Percentiles rank a stretch among this genome's conserved stretches.
phyloP scores from a whole-genome alignment of 2,797 vertebrate genomes.

The Argyrosomus regius region DNA sequence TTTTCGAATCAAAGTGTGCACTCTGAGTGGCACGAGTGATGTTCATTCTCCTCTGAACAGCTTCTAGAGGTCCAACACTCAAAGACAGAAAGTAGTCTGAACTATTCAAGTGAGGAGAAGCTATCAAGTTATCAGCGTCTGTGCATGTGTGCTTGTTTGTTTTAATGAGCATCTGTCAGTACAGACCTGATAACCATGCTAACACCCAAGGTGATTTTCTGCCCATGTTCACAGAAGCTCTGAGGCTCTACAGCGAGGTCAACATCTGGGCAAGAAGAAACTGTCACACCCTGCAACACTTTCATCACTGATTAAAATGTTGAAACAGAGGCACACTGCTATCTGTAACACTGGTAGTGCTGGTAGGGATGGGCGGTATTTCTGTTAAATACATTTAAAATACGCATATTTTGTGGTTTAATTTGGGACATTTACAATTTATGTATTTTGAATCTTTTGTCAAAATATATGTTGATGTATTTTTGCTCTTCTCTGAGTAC shows the following conservation, averaged over 20 bases:
- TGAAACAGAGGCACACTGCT: slow-evolving; percentile 8
- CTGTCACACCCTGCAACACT: slow-evolving; percentile 66
- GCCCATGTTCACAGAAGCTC: slow-evolving; percentile 74
- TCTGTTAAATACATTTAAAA: background rate
- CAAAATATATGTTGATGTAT: no score
- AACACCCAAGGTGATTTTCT: slow-evolving; percentile 79
- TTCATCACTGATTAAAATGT: slow-evolving; percentile 44
- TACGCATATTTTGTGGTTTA: no score
- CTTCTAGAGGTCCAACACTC: slow-evolving; percentile 12
- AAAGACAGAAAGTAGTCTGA: slow-evolving; percentile 37
- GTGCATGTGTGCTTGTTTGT: slow-evolving; percentile 63
- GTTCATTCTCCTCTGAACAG: background rate
- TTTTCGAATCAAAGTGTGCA: slow-evolving; percentile 5
- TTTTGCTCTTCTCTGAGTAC: no score
- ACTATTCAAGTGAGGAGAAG: slow-evolving; percentile 43
- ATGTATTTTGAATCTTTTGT: no score
- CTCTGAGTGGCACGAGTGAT: background rate
- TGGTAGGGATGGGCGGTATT: background rate
- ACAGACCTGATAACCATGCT: slow-evolving; percentile 71
- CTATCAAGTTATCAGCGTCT: slow-evolving; percentile 49
- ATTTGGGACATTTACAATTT: no score
- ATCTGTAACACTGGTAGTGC: slow-evolving; percentile 6
- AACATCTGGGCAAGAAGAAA: slow-evolving; percentile 84
- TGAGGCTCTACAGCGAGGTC: slow-evolving; percentile 79
- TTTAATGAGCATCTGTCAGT: slow-evolving; percentile 85